A percentile compares a stretch with the other conserved stretches of the same genome.
These are phyloP conservation scores for Chesias legatella DNA, from an alignment of 2,888 invertebrate species.

Conservation along the genomic window DNA sequence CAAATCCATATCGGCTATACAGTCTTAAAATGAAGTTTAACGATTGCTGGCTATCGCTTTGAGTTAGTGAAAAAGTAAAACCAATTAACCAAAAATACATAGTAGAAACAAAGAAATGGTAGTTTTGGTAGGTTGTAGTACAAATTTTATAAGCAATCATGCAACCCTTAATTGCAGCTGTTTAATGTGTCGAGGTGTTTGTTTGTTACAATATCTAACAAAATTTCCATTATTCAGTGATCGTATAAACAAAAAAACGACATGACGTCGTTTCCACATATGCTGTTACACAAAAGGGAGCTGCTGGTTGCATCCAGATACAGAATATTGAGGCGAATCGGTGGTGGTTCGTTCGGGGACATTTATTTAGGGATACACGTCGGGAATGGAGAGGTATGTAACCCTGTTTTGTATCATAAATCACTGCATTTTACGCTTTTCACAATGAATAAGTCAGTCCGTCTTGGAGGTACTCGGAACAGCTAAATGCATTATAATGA, in stretches of 20 bases:
- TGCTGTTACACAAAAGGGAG: constrained; percentile 33
- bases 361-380: constrained; percentile 96
- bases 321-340: constrained; percentile 95
- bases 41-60: no score
- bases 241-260: constrained; percentile 18
- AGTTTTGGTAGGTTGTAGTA: constrained; percentile 17
- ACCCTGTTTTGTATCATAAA: constrained; percentile 13
- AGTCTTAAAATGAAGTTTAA: no score
- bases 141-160: constrained; percentile 17
- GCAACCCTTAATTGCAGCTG: constrained; percentile 32
- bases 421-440: not conserved
- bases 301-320: constrained; percentile 82
- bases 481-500: constrained; percentile 8
- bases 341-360: constrained; percentile 98
- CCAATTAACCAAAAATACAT: no score
- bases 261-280: constrained; percentile 35
- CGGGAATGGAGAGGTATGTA: constrained; percentile 89
- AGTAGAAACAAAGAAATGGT: no score
- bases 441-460: constrained; percentile 3
- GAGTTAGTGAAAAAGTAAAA: no score
- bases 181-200: constrained; percentile 33
- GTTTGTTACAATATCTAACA: constrained; percentile 30
- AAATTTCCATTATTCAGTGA: constrained; percentile 25
- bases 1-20: no score
- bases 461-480: constrained; percentile 4